These are phyloP conservation scores for Drosophila monieri DNA, from an alignment of 2,888 invertebrate genomes.

Conservation along the genomic window DNA sequence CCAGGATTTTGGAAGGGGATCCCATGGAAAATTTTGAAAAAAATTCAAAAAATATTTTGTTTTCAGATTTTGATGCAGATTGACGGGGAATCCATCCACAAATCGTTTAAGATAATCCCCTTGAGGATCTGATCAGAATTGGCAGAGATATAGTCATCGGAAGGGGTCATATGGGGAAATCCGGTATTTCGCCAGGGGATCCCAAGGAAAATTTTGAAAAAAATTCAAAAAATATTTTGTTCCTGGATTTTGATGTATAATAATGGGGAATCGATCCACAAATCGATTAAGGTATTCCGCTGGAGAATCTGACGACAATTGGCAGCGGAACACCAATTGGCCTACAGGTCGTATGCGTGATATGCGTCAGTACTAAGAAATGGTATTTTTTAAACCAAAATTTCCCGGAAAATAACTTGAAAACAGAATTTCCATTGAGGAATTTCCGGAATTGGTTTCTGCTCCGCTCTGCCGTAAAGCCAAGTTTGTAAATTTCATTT, in stretches of 20 bases:
- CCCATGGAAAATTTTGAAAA: too few relatives aligned
- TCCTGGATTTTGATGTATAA: background rate
- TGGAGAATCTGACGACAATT: background rate
- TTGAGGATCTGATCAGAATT: too few relatives aligned
- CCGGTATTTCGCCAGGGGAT: too few relatives aligned
- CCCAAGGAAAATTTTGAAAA: too few relatives aligned
- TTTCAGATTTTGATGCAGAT: too few relatives aligned
- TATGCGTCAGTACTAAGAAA: background rate
- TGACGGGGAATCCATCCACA: too few relatives aligned
- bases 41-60: too few relatives aligned
- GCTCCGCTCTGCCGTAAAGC: background rate
- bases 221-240: too few relatives aligned
- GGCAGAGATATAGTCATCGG: too few relatives aligned
- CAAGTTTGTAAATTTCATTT: background rate
- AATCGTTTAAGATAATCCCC: too few relatives aligned
- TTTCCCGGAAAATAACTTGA: background rate
- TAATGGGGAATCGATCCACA: background rate
- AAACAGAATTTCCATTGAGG: background rate
- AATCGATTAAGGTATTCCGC: background rate
- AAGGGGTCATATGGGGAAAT: too few relatives aligned
- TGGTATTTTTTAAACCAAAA: background rate
- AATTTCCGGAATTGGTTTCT: background rate
- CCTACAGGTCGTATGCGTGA: conserved; percentile 1
- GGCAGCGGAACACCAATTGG: background rate
- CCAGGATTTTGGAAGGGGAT: too few relatives aligned